These are phyloP conservation scores for Monodelphis domestica DNA, from an alignment of 2,797 vertebrate species.

Conservation along the genomic window DNA sequence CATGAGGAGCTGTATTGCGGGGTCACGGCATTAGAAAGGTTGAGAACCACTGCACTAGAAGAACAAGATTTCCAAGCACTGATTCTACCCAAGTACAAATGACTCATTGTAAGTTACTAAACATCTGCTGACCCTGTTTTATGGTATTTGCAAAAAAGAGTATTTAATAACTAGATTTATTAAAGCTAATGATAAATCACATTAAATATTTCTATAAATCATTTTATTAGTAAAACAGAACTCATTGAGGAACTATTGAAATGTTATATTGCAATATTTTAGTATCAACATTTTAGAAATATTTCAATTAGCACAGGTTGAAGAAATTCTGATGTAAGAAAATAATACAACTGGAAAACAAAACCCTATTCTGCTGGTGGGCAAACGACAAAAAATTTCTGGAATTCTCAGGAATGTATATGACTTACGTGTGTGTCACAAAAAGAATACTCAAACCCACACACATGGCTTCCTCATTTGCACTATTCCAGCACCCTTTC, in stretches of 20 bases:
- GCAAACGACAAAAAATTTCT: background rate
- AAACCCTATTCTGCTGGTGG: background rate
- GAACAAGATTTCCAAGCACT: conserved; percentile 73
- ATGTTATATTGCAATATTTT: conserved; percentile 80
- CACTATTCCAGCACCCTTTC: conserved; percentile 62
- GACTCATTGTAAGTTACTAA: conserved; percentile 70
- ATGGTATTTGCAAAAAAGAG: conserved; percentile 78
- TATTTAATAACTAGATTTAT: conserved; percentile 81
- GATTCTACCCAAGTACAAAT: conserved; percentile 73
- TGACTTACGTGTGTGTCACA: background rate
- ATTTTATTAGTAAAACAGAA: conserved; percentile 84
- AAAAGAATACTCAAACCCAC: background rate
- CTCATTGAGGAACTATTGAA: conserved; percentile 82
- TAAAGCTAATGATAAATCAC: conserved; percentile 83
- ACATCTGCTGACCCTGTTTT: conserved; percentile 71
- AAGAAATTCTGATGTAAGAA: conserved; percentile 32
- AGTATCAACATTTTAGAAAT: conserved; percentile 82
- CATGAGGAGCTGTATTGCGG: too few relatives aligned
- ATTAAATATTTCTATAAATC: conserved; percentile 86
- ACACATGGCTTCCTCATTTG: conserved; percentile 23
- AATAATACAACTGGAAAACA: background rate
- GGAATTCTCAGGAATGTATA: background rate
- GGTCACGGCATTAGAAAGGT: too few relatives aligned
- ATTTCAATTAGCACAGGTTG: conserved; percentile 82
- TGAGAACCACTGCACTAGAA: too few relatives aligned